Evolutionary conservation across 2,797 vertebrate genomes (phyloP), one percentile per base, ranked within the genome.

Genomic region (Lithobates pipiens): DNA sequence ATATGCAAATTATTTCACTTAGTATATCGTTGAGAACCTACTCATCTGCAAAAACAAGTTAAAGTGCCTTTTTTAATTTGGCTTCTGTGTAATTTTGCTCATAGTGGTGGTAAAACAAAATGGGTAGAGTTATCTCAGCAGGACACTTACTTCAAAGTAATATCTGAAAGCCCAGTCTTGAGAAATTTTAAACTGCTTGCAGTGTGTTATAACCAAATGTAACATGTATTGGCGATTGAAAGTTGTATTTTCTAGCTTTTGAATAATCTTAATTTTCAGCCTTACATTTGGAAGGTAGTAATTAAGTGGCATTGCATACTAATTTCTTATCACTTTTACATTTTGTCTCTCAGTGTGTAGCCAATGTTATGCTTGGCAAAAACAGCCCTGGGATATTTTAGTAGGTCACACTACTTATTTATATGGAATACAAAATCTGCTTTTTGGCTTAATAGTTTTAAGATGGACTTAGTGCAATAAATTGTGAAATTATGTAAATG

Each of bases 141-240:
- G 54, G 54, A 61, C 54, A 61, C 21, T 61, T 61, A 9, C 54
- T 61, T 7, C 54, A 6, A 8, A 18, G 23, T 7, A 61, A 61
- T 61, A 18, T 61, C 21, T 61, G 54, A 61, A 61, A 61, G 21
- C 54, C 18, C 21, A 61, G 54, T 21, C 54, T 61, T 21, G 54
- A 61, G 54, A 61, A 7, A 23, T 23, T 5, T 61, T 61, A 23
- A 61, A 61, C 54, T 23, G 54, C 54, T 23, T 61, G 54, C n/a
- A 9, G 21, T 61, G 21, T 61, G 27, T 67, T 15, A 29, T 67
- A 27, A 27, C 11, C 10, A 67, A 67, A 67, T 27, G 23, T 65
- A 65, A 65, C 23, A 65, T 83, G 46, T 80, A 88, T 88, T 91
- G 82, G 86, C 83, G 89, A 88, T 76, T 77, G 81, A 78, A 79